Evolutionary conservation across 2,113 vertebrate genomes (phyloP).

Genomic region (Python bivittatus): DNA sequence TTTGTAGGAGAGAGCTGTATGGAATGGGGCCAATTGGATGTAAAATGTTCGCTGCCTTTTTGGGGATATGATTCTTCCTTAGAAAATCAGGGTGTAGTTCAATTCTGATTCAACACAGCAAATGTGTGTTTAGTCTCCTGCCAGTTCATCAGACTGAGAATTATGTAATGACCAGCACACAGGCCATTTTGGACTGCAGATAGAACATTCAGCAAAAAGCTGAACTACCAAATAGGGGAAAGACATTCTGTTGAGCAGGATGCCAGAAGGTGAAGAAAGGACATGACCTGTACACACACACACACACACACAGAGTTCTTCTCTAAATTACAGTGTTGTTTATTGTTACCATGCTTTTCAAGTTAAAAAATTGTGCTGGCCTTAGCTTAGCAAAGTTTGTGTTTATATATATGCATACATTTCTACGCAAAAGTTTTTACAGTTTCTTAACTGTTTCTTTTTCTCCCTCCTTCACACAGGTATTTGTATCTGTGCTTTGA

Average conservation of each 20-base stretch:
- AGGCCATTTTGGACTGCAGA: background rate
- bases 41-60: background rate
- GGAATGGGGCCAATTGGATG: background rate
- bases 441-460: background rate
- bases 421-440: background rate
- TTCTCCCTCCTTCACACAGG: background rate
- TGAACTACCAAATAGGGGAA: background rate
- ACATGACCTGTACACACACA: background rate
- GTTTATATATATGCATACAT: background rate
- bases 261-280: background rate
- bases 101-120: background rate
- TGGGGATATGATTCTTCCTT: background rate
- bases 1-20: background rate
- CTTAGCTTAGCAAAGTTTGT: background rate
- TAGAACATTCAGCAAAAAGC: background rate
- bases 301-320: background rate
- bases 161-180: background rate
- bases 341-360: background rate
- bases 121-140: background rate
- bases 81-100: background rate
- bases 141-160: background rate
- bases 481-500: background rate
- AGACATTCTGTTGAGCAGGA: background rate
- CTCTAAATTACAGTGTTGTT: background rate
- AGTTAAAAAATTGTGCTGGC: background rate